phyloP scores from a whole-genome alignment of 2,113 vertebrate genomes.

The Semicossyphus pulcher region DNA sequence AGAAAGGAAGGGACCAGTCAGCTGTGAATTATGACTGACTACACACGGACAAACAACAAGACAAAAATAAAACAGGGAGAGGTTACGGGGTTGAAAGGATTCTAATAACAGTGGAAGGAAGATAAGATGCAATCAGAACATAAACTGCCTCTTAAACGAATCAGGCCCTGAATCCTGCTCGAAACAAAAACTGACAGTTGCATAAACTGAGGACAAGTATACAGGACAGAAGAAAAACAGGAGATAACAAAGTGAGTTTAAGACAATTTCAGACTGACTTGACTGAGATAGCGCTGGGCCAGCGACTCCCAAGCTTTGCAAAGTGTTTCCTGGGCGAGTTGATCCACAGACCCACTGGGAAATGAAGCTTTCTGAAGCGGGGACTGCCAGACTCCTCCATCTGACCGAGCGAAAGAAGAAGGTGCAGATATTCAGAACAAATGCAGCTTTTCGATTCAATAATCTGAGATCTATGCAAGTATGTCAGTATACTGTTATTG shows the following conservation, averaged over 20 bases:
- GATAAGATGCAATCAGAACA: constrained; percentile 52
- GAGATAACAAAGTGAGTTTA: constrained; percentile 2
- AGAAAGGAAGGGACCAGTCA: constrained; percentile 73
- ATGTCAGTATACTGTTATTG: constrained; percentile 1
- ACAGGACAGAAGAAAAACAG: background rate
- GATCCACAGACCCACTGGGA: constrained; percentile 95
- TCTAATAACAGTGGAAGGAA: constrained; percentile 56
- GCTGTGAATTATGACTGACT: constrained; percentile 76
- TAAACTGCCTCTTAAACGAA: constrained; percentile 28
- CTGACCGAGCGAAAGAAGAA: constrained; percentile 57
- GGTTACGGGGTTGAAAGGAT: constrained; percentile 33
- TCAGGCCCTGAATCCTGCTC: constrained; percentile 9
- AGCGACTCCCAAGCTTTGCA: constrained; percentile 90
- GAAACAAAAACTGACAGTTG: background rate
- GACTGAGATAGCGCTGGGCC: constrained; percentile 92
- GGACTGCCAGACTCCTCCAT: constrained; percentile 93
- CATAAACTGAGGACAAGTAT: background rate
- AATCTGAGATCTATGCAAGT: background rate
- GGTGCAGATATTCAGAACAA: background rate
- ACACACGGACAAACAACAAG: constrained; percentile 61
- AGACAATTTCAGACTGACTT: constrained; percentile 83
- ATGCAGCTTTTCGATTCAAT: background rate
- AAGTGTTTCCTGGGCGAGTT: constrained; percentile 94
- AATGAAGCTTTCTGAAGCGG: constrained; percentile 91
- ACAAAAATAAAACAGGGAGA: constrained; percentile 68